Evolutionary conservation across 2,113 vertebrate species (phyloP), one percentile per base, ranked within the genome.

Genomic region (Bungarus multicinctus): DNA sequence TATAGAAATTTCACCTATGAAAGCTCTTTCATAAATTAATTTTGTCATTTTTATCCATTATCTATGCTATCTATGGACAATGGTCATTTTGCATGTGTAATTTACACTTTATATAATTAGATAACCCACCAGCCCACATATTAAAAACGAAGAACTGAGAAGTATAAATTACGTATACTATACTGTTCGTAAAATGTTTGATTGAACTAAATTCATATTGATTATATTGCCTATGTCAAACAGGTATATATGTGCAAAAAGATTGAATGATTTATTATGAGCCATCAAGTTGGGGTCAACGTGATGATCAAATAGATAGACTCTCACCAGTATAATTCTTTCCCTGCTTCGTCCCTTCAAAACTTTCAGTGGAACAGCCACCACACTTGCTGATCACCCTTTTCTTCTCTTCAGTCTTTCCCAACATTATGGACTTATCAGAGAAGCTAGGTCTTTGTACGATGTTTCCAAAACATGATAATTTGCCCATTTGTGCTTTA

Each of bases 191-290:
- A 89, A n/a, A 39, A 95, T 96, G 94, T 93, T 96, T 97, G 96
- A 97, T 96, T 96, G 97, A 96, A 97, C 95, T 96, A 97, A 96
- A 96, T 93, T 95, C 91, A 96, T 95, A 95, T 90, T 96, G 95
- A 96, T 94, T 96, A 96, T 97, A 90, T 97, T 96, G 95, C 94
- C 92, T 96, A 96, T 96, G 95, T 95, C 94, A 95, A 97, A 91
- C 91, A 87, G 91, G 89, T 34, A 92, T 96, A 94, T 92, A 89
- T 95, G 95, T 95, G 95, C 94, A 92, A 90, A 90, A 55, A 93
- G 94, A 81, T 34, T 39, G 34, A 81, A 20, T 81, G 69, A 20
- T 74, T 74, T 2, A 34, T 74, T 81, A 39, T 39, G 34, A 81
- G 16, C n/a, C 69, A 20, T 81, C n/a, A 81, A 39, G 69, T 81